These are phyloP conservation scores for Riptortus pedestris DNA, from an alignment of 1,140 invertebrate genomes.

Conservation along the genomic window DNA sequence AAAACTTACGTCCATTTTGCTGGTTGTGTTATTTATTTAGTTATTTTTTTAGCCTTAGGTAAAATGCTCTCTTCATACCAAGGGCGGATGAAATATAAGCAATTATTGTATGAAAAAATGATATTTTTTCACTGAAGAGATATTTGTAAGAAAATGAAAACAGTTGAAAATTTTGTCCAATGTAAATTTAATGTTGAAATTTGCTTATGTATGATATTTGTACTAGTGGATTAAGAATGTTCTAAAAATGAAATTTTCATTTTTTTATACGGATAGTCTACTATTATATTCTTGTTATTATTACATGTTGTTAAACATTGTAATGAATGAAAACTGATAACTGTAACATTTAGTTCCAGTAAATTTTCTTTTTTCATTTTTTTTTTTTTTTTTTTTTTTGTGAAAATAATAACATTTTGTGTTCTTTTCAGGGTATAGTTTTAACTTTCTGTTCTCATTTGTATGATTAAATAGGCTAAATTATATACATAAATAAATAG, in stretches of 20 bases:
- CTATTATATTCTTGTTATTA: background rate
- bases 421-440: no score
- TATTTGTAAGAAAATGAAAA: background rate
- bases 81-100: background rate
- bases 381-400: background rate
- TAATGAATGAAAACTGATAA: background rate
- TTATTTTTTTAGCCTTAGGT: background rate
- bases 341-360: background rate
- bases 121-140: conserved; percentile 13
- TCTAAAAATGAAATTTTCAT: background rate
- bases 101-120: background rate
- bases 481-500: no score
- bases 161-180: background rate
- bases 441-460: no score
- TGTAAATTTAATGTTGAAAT: background rate
- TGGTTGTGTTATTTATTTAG: conserved; percentile 19
- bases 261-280: background rate
- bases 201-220: background rate
- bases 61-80: background rate
- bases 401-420: no score
- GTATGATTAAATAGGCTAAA: no score
- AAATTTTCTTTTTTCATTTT: background rate
- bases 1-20: conserved; percentile 6
- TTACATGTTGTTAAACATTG: no score
- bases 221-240: background rate